phyloP scores from a whole-genome alignment of 2,888 invertebrate genomes.

The Nemoura dubitans region DNA sequence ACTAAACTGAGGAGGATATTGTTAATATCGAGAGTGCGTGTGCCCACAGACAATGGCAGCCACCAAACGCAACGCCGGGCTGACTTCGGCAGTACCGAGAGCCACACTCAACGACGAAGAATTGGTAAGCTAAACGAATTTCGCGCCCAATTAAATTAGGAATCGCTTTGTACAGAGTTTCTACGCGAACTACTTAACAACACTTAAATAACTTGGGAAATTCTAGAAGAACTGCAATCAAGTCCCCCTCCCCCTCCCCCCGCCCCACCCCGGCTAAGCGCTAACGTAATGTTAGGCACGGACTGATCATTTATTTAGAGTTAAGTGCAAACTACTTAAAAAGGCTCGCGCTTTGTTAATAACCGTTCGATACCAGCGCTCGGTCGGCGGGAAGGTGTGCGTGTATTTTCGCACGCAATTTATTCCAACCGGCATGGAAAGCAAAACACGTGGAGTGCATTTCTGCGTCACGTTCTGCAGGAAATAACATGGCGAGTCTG shows the following conservation, averaged over 20 bases:
- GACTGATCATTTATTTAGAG: background rate
- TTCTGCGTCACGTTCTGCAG: background rate
- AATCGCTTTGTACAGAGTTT: background rate
- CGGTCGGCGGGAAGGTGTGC: background rate
- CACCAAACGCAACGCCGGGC: slow-evolving; percentile 95
- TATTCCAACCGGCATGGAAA: background rate
- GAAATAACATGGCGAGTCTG: background rate
- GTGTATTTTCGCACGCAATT: background rate
- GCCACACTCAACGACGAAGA: slow-evolving; percentile 99
- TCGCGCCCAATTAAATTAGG: background rate
- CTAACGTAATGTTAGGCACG: background rate
- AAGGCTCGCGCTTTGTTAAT: background rate
- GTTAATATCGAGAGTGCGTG: background rate
- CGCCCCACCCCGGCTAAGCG: background rate
- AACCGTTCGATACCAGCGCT: background rate
- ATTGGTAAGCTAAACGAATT: slow-evolving; percentile 76
- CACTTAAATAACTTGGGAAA: background rate
- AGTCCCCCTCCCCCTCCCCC: background rate
- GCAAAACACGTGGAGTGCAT: background rate
- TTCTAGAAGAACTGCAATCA: background rate
- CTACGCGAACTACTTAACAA: slow-evolving; percentile 2
- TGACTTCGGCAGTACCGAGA: slow-evolving; percentile 95
- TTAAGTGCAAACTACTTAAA: background rate
- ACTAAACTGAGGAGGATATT: background rate
- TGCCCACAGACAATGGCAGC: slow-evolving; percentile 94